These are phyloP conservation scores for Drosophila pseudoobscura DNA, from an alignment of 1,140 invertebrate genomes.

Conservation along the genomic window DNA sequence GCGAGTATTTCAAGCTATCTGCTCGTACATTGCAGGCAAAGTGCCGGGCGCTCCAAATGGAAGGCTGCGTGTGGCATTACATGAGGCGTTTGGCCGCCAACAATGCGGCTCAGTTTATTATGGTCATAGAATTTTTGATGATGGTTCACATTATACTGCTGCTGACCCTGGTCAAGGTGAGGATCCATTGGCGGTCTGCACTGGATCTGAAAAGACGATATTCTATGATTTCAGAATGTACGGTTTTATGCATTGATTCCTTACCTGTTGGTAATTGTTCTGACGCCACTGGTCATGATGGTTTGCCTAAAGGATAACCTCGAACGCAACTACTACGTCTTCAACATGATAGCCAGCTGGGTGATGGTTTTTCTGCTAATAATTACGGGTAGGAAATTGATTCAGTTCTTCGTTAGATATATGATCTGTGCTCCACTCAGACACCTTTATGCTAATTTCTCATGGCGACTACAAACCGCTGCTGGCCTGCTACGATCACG, in stretches of 20 bases:
- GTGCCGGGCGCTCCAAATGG: constrained; percentile 11
- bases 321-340: background rate
- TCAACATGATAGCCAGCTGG: constrained; percentile 30
- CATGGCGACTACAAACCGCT: background rate
- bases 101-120: constrained; percentile 20
- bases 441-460: background rate
- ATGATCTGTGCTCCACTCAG: background rate
- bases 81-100: constrained; percentile 21
- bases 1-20: too few relatives aligned
- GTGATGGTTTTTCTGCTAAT: background rate
- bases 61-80: constrained; percentile 20
- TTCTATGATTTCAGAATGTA: background rate
- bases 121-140: constrained; percentile 28
- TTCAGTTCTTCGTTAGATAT: background rate
- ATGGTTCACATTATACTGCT: constrained; percentile 10
- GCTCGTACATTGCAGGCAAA: constrained; percentile 9
- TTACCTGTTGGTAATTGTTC: background rate
- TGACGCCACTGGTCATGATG: constrained; percentile 10
- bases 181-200: too few relatives aligned
- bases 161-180: constrained; percentile 1
- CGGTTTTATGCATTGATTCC: background rate
- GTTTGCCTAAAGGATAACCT: background rate
- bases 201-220: background rate
- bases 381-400: constrained; percentile 18
- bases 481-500: constrained; percentile 33